Base-by-base conservation (phyloP, 1,140 invertebrate genomes). In the Carposina sasakii region DNA sequence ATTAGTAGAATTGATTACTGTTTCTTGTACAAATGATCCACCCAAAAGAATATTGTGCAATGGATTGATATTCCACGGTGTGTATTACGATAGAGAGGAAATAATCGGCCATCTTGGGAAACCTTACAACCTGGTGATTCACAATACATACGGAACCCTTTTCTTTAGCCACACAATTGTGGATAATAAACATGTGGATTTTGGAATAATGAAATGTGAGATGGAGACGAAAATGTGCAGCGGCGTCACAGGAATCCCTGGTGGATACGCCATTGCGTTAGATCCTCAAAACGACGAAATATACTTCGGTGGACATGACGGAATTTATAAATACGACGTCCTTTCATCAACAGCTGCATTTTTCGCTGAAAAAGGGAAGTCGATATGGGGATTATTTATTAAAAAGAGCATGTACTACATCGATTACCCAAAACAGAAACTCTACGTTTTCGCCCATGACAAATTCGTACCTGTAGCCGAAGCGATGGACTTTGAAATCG, bases 321-420 rank as follows among this genome's bases (percentile, higher is more conserved):
- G 77, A 4, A 73, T 82, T 5, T 82, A 82, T 43, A 75, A 75
- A 44, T 82, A 79, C 40, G 75, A 77, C 45, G 79, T 77, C 42
- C 37, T 73, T 5, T 67, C 60, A 0, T 71, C 63, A 55, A 33
- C 55, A 23, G 77, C 74, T 1, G 71, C 73, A 12, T 77, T 67
- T 42, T 82, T 75, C 51, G 67, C 61, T 1, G 76, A 77, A 60
- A 60, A 74, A 44, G 71, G 67, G 1, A 77, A 71, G 52, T 76
- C 72, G 1, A 79, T 82, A 10, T 82, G 77, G 77, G 63, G 54
- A 5, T 23, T 82, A 19, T 79, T 75, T 33, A 55, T 82, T 5
- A 56, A 63, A 30, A 67, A 58, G 37, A 71, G 77, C 34, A 76
- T 82, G 16, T 82, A 79, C 41, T 82, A 77, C 37, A 82, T 79